Percentiles rank a stretch among this genome's conserved stretches.
These are phyloP conservation scores for Aphidius colemani DNA, from an alignment of 2,888 invertebrate species.

Conservation along the genomic window DNA sequence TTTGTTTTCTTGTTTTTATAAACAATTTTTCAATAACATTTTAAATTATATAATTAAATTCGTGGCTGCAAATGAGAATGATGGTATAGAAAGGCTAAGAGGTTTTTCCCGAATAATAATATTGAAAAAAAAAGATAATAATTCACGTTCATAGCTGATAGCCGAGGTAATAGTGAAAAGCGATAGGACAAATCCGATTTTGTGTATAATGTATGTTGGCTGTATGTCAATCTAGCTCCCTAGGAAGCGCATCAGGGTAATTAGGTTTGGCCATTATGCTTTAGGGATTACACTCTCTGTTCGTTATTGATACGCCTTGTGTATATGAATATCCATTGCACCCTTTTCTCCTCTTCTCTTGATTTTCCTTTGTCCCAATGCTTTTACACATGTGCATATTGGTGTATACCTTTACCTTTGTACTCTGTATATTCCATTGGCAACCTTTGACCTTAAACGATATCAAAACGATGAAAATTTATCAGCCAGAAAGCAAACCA, in stretches of 20 bases:
- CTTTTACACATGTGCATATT: neutral
- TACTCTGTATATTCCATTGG: no score
- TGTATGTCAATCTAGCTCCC: slow-evolving; percentile 22
- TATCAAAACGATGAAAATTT: no score
- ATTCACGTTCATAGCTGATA: slow-evolving; percentile 35
- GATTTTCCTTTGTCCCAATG: slow-evolving; percentile 16
- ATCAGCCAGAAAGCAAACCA: no score
- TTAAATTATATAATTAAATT: no score
- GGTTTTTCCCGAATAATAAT: slow-evolving; percentile 24
- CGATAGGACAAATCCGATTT: slow-evolving; percentile 40
- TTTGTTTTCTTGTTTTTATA: no score
- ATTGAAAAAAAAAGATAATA: slow-evolving; percentile 1
- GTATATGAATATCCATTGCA: neutral
- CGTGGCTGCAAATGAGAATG: no score
- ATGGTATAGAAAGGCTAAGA: slow-evolving; percentile 16
- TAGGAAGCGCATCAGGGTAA: slow-evolving; percentile 38
- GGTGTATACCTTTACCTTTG: no score
- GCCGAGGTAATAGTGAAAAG: slow-evolving; percentile 36
- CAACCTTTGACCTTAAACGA: no score
- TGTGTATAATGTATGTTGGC: slow-evolving; percentile 15
- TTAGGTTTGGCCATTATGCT: slow-evolving; percentile 46
- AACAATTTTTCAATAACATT: no score
- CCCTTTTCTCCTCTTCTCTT: neutral
- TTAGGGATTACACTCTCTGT: slow-evolving; percentile 38
- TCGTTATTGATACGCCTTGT: slow-evolving; percentile 27